Base-by-base conservation (phyloP, 2,888 invertebrate species). In the Eristalis arbustorum region DNA sequence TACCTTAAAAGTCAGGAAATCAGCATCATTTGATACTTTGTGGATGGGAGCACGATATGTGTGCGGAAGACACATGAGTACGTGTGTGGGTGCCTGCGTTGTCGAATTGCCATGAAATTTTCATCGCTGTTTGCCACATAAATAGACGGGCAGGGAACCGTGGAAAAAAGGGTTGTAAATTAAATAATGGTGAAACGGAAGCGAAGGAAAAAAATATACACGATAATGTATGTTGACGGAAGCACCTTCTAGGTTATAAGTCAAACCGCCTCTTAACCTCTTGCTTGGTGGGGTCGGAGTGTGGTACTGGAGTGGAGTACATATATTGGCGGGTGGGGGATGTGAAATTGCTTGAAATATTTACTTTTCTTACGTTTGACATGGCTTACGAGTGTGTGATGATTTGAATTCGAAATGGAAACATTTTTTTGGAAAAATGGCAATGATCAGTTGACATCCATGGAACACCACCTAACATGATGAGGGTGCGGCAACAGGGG, bases 131-230 rank as follows among this genome's bases (percentile, higher is more conserved):
- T 78, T 78, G 78, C 72, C 72, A 66, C 61, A 66, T 66, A 78
- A 71, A 49, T 72, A 66, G 78, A 72, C 61, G 61, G 34, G 25
- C 71, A 34, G 11, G 31, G 23, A 79, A 23, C 42, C 61, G 59
- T 72, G 61, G 66, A 64, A 77, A 79, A 74, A 80, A 74, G 80
- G 80, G 74, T 80, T 80, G 68, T 57, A 80, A 80, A 80, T 80
- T 80, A 68, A 74, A 68, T 68, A 64, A 74, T 56, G 68, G 31
- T 63, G 68, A 68, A 74, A 64, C 80, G 74, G 74, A 80, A 80
- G 23, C 49, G 61, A 42, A 72, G 25, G 69, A 64, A 62, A 59
- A 59, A 37, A 72, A 61, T 61, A 61, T 59, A 72, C 64, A 49
- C 4, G 72, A 79, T 72, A 72, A 79, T 67, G 61, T 72, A 79